phyloP scores from a whole-genome alignment of 2,113 vertebrate genomes.

The Ciconia maguari region DNA sequence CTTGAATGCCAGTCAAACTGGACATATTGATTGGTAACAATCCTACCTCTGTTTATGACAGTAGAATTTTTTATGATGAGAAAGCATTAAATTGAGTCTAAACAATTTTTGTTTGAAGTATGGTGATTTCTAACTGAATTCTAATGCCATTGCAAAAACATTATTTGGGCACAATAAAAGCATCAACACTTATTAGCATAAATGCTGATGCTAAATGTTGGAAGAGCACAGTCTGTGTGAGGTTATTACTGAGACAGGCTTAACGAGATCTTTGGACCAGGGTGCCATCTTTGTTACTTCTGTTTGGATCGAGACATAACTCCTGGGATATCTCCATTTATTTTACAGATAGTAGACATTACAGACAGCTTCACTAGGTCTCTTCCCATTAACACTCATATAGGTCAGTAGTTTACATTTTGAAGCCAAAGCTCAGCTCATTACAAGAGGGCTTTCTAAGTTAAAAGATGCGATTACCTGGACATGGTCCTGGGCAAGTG shows the following conservation, averaged over 20 bases:
- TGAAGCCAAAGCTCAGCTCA: slow-evolving; percentile 2
- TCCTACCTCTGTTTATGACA: too few relatives aligned
- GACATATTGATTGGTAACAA: too few relatives aligned
- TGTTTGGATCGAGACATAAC: background rate
- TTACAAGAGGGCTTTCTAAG: slow-evolving; percentile 35
- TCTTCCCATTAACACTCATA: background rate
- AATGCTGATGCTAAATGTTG: background rate
- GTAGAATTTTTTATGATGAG: too few relatives aligned
- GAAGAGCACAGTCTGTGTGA: background rate
- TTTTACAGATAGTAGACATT: background rate
- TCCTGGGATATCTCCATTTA: background rate
- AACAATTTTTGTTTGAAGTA: too few relatives aligned
- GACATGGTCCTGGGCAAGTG: fast-evolving
- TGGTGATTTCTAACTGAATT: too few relatives aligned
- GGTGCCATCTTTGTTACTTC: background rate
- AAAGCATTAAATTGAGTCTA: too few relatives aligned
- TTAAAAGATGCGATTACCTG: background rate
- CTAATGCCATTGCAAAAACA: too few relatives aligned
- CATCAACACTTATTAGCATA: background rate
- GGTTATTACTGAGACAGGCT: background rate
- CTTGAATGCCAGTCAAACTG: too few relatives aligned
- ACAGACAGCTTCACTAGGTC: background rate
- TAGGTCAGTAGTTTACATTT: background rate
- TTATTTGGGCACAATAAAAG: background rate
- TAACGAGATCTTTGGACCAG: background rate